Percentiles rank a stretch among this genome's conserved stretches.
Evolutionary conservation across 2,113 vertebrate species (phyloP).

Genomic region (Mus spicilegus): DNA sequence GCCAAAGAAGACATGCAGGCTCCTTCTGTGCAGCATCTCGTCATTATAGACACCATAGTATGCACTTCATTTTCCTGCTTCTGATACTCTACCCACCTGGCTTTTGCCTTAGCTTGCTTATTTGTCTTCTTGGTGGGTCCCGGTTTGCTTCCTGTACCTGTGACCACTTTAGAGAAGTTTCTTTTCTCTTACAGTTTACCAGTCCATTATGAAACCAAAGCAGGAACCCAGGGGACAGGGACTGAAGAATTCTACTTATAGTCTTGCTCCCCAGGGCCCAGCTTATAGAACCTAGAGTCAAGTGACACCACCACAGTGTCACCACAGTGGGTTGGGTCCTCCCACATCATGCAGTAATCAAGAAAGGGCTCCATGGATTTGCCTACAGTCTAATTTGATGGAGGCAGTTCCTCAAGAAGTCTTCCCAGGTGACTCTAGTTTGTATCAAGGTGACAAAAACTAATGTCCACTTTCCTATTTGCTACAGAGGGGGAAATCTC

Average conservation of each 20-base stretch:
- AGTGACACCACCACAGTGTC: not conserved
- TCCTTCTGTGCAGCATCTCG: not conserved
- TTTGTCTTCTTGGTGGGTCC: not conserved
- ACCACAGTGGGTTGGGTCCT: not conserved
- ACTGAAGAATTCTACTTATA: not conserved
- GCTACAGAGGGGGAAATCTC: not conserved
- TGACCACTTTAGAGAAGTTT: not conserved
- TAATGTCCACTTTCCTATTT: not conserved
- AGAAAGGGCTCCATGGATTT: not conserved
- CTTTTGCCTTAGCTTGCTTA: not conserved
- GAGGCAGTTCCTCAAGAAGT: not conserved
- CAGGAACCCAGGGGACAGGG: not conserved
- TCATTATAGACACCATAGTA: not conserved
- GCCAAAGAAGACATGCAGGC: not conserved
- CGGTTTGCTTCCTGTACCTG: not conserved
- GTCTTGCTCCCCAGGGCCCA: not conserved
- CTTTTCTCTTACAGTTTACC: not conserved
- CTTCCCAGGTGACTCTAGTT: not conserved
- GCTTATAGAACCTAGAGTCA: not conserved
- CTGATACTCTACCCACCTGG: not conserved
- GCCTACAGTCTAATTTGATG: not conserved
- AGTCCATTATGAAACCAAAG: not conserved
- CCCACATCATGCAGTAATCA: not conserved
- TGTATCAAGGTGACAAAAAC: not conserved
- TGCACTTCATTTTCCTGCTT: not conserved